phyloP scores from a whole-genome alignment of 2,888 invertebrate genomes.

The Apodemia duryi region DNA sequence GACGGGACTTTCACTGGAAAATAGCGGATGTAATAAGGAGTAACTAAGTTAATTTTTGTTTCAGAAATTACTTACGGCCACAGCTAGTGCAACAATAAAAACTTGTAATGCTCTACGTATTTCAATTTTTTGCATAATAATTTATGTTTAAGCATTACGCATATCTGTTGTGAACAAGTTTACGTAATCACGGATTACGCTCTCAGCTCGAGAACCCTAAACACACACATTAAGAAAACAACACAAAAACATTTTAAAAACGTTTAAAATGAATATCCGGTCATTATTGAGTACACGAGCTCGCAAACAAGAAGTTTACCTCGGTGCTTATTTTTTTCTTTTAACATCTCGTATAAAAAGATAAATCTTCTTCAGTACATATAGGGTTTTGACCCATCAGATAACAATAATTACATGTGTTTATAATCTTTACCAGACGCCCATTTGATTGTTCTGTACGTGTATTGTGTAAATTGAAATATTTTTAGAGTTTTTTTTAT shows the following conservation, averaged over 20 bases:
- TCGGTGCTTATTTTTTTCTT: neutral
- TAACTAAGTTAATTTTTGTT: too few relatives aligned
- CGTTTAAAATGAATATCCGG: slow-evolving; percentile 15
- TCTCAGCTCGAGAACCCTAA: neutral
- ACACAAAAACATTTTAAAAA: slow-evolving; percentile 12
- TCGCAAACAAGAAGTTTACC: slow-evolving; percentile 13
- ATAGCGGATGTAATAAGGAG: too few relatives aligned
- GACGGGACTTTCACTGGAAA: too few relatives aligned
- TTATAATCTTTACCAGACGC: neutral
- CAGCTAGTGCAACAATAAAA: too few relatives aligned
- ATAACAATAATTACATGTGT: neutral
- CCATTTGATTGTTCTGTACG: neutral
- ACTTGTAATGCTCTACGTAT: too few relatives aligned
- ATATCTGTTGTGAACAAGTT: neutral
- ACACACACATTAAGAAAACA: slow-evolving; percentile 7
- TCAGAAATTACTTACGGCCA: too few relatives aligned
- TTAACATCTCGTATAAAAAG: slow-evolving; percentile 5
- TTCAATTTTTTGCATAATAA: too few relatives aligned
- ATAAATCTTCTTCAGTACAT: slow-evolving; percentile 1
- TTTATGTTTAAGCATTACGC: too few relatives aligned
- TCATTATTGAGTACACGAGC: slow-evolving; percentile 3
- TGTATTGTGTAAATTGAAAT: neutral
- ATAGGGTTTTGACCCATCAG: neutral
- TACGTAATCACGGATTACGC: neutral
- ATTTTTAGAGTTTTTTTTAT: neutral